Evolutionary conservation across 2,797 vertebrate species (phyloP), one percentile per base, ranked within the genome.

Genomic region (Acanthurus leucopareius): DNA sequence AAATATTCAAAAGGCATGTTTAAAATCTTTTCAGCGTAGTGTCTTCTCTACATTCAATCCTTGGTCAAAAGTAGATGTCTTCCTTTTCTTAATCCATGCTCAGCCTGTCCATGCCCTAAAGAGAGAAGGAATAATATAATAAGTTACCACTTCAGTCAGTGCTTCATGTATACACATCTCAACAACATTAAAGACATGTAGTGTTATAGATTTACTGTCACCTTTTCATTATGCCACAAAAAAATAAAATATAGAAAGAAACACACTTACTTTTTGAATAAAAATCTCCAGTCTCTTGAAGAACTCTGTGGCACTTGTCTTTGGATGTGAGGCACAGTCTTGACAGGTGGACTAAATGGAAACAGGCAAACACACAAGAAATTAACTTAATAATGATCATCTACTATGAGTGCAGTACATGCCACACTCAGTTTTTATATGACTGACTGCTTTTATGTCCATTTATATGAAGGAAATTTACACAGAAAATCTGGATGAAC

Each of bases 231-330:
- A 20, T 52, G 11, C 4, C 65, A n/a, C 20, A 32, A 32, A 32
- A 28, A 32, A 32, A 6, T 45, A 22, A 32, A 52, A 73, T 1
- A 19, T 3, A 15, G 2, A 62, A 11, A 57, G 66, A 51, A 59
- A 54, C 16, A 6, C 28, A 1, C 53, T 80, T 66, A 95, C 95
- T 91, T 14, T 93, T 72, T 95, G 85, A 71, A 96, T 67, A 8
- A 93, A 75, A 54, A 72, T 70, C 64, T 80, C 10, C 57, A 96
- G 79, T 61, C 90, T 84, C 20, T 60, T 1, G 17, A 94, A 48
- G 58, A 95, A 96, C 22, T 67, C 76, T 0, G 2, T 6, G 15
- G 44, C 72, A 2, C 42, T 73, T 17, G 57, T 73, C 74, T 60
- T 78, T 0, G 88, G 89, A 62, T 94, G 84, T 0, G 71, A 76